Conservation (phyloP, 1,140 invertebrate species). For the Pentalonia nigronervosa region DNA sequence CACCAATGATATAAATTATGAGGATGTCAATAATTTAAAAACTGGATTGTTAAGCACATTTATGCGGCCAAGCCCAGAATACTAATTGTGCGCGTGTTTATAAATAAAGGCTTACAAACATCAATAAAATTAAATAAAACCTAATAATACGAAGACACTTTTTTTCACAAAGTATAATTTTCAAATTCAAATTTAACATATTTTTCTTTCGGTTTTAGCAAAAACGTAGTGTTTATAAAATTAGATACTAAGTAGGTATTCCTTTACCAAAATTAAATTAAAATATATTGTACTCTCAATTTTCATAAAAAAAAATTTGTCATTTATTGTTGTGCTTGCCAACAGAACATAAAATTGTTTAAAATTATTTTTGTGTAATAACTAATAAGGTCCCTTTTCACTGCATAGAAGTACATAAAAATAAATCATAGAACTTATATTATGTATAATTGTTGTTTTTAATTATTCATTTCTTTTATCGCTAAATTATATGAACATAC, state of each 20-base stretch:
- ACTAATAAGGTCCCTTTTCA: not conserved
- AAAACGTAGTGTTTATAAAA: not conserved
- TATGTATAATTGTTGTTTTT: conserved; percentile 31
- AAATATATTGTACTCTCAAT: not conserved
- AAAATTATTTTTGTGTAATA: not conserved
- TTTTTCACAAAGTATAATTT: no score
- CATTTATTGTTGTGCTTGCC: not conserved
- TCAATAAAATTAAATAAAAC: no score
- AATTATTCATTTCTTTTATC: conserved; percentile 29
- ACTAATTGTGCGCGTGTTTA: no score
- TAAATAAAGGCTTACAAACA: no score
- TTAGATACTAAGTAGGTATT: not conserved
- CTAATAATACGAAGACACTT: no score
- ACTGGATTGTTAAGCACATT: not conserved
- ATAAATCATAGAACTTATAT: not conserved
- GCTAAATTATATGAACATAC: conserved; percentile 36
- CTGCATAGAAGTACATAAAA: not conserved
- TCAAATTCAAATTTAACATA: not conserved
- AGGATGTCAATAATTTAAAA: not conserved
- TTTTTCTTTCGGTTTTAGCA: not conserved
- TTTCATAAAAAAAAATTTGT: not conserved
- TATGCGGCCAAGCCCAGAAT: no score
- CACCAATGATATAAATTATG: not conserved
- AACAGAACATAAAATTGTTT: not conserved
- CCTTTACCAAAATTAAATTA: not conserved